These are phyloP conservation scores for Anguilla marmorata DNA, from an alignment of 2,797 vertebrate species.

Conservation along the genomic window DNA sequence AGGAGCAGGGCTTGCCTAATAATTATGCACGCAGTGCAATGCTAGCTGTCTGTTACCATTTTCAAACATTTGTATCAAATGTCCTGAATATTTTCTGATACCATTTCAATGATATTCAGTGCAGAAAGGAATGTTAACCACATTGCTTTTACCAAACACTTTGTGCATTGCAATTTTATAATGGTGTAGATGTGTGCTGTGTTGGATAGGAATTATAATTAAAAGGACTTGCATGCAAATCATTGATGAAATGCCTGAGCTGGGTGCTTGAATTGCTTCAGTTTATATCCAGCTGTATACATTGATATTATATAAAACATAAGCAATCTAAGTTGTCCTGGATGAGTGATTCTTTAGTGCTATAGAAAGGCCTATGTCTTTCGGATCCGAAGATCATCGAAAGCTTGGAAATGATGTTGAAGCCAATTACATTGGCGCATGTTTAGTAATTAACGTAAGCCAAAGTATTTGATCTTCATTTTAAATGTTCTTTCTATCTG, in stretches of 20 bases:
- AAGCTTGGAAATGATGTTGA: neutral
- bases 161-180: neutral
- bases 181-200: neutral
- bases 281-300: neutral
- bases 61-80: neutral
- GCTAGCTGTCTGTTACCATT: neutral
- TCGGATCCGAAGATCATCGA: neutral
- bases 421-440: neutral
- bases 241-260: neutral
- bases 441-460: neutral
- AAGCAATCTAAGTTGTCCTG: neutral
- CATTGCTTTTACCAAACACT: neutral
- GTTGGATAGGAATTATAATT: neutral
- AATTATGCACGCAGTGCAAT: neutral
- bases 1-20: no score
- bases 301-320: neutral
- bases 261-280: neutral
- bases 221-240: neutral
- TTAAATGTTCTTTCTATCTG: neutral
- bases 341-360: neutral
- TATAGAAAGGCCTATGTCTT: neutral
- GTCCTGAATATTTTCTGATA: neutral
- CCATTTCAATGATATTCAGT: neutral
- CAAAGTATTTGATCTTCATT: constrained; percentile 6
- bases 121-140: neutral